Percentiles rank a stretch among this genome's conserved stretches.
Conservation (phyloP, 2,113 vertebrate species). For the Actinemys pallida region DNA sequence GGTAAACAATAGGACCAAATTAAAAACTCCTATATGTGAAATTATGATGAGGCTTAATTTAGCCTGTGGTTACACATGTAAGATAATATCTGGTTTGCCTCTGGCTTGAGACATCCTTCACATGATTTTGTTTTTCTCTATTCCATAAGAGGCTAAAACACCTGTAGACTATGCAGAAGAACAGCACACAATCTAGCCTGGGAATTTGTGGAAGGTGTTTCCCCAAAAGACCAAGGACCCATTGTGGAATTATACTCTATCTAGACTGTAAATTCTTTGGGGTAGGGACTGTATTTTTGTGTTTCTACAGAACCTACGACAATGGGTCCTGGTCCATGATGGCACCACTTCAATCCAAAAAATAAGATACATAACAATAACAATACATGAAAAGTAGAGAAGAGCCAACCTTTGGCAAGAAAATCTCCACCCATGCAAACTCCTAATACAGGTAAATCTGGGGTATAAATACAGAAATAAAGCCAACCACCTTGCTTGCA, state of each 20-base stretch:
- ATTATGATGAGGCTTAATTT: rapidly evolving
- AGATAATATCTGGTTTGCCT: neutral
- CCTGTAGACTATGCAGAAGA: neutral
- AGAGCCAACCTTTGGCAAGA: neutral
- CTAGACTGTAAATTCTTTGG: neutral
- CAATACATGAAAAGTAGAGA: rapidly evolving
- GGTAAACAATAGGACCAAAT: neutral
- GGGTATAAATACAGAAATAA: neutral
- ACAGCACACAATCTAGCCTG: neutral
- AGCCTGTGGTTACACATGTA: rapidly evolving
- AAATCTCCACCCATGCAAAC: neutral
- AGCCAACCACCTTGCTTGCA: too few relatives aligned
- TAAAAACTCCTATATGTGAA: neutral
- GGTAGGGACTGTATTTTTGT: neutral
- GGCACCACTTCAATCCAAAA: neutral
- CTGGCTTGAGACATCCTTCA: neutral
- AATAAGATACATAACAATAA: neutral
- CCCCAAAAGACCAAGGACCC: neutral
- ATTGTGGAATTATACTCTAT: neutral
- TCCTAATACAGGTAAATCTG: neutral
- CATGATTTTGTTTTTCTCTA: neutral
- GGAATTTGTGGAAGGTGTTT: neutral
- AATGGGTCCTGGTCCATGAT: neutral
- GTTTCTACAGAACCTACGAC: neutral
- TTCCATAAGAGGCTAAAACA: neutral